Base-by-base conservation (phyloP, 2,797 vertebrate species). In the Acanthornis magna region DNA sequence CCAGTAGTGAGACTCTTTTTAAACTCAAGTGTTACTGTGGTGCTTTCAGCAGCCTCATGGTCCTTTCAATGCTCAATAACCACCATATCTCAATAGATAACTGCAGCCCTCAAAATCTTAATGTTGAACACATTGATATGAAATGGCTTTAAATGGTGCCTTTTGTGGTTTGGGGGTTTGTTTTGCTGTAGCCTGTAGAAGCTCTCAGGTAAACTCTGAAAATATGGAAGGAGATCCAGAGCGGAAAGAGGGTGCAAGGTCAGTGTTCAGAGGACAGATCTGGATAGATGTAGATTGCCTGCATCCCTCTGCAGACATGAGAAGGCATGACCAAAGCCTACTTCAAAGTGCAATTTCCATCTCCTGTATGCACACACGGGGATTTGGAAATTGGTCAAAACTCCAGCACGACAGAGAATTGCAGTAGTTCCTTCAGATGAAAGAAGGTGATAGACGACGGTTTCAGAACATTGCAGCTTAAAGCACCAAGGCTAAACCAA, bases 381-480 rank as follows among this genome's bases (percentile, higher is more conserved):
- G 29, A 50, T 57, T 19, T 74, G 36, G 63, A 43, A 91, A 53
- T 9, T 5, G 38, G 61, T 61, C 36, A 63, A 20, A 82, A 66
- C 21, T 72, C 40, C 71, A 86, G 47, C 36, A 38, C 1, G 8
- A 61, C 23, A 57, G 30, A 70, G 29, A 19, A 21, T 8, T 61
- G 45, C 48, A 92, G 57, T 36, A 79, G 57, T 29, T 32, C 68
- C 43, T 83, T 42, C 54, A 85, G 43, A 38, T 19, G 43, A 70
- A 83, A 85, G 9, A 61, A 82, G 36, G 29, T 10, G 5, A 60
- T 2, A 79, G 81, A 83, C 1, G 0, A 81, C 5, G 3, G 50
- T 87, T 89, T 92, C 74, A 77, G 45, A 83, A 87, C 34, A 40
- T 6, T 50, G 29, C 30, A 65, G 36, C 34, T 74, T 87, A 67